Evolutionary conservation across 2,888 invertebrate species (phyloP).

Genomic region (Megalurothrips usitatus): DNA sequence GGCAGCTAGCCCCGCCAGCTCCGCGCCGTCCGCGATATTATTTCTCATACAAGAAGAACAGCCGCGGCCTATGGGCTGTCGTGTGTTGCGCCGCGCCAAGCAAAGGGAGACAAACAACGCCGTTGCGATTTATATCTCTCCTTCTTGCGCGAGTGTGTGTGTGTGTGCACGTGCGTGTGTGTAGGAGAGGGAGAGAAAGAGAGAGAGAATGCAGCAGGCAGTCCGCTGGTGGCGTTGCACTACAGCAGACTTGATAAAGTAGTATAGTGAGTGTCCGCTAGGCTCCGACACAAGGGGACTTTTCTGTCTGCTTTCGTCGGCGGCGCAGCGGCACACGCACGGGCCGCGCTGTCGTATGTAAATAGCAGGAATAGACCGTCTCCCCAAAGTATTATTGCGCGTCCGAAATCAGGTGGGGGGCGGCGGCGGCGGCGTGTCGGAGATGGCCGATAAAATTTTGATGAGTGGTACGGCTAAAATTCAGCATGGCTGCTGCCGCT

Average conservation of each 20-base stretch:
- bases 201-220: not conserved
- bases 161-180: not conserved
- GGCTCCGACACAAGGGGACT: not conserved
- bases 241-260: not conserved
- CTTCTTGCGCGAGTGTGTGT: not conserved
- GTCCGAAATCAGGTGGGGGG: not conserved
- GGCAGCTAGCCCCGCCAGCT: too few relatives aligned
- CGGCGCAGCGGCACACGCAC: too few relatives aligned
- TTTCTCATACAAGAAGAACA: not conserved
- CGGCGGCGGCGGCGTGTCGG: not conserved
- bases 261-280: not conserved
- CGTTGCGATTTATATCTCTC: not conserved
- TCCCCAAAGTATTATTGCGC: not conserved
- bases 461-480: conserved; percentile 24
- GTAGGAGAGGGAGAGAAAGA: too few relatives aligned
- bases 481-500: not conserved
- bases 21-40: not conserved
- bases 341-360: not conserved
- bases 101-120: conserved; percentile 6
- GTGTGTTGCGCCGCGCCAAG: not conserved
- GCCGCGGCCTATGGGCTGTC: not conserved
- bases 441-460: conserved; percentile 26
- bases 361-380: not conserved
- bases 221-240: not conserved
- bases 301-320: not conserved